Evolutionary conservation across 2,113 vertebrate species (phyloP), one percentile per base, ranked within the genome.

Genomic region (Pyxicephalus adspersus): DNA sequence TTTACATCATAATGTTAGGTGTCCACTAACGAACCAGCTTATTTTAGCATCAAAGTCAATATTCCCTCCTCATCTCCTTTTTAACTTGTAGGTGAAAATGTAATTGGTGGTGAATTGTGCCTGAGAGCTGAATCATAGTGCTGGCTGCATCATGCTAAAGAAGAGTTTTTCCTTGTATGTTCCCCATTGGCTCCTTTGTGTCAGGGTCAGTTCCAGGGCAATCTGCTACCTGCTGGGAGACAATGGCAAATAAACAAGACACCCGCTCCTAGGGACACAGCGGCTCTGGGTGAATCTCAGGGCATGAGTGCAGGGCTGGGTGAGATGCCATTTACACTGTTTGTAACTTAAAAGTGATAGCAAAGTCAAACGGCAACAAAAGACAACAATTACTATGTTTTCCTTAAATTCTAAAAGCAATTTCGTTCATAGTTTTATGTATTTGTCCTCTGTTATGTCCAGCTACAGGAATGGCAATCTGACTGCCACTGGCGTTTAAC

Each of bases 201-300:
- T 64, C 25, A 64, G 79, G 79, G 79, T 81, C 79, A 81, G 63
- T 74, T 81, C 55, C 79, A 81, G 79, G 68, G 79, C 79, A 81
- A 22, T 51, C 60, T 65, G 50, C 60, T 81, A 65, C 68, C 79
- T 74, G 79, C 79, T 74, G 79, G 68, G 79, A 81, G 60, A 81
- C 68, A 74, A 81, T 55, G 50, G 68, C 68, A 81, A 7, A 81
- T 81, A 81, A 81, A 81, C 79, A 81, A 81, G 58, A 28, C 79
- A 45, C 38, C n/a, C 18, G 16, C 79, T 81, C 79, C 57, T 17
- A 65, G 79, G 79, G 68, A 81, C 70, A 55, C 60, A 38, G 22
- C 67, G 38, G 68, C 25, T 64, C 20, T 55, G 79, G 79, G 67
- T 81, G 79, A 81, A 81, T 81, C 60, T 74, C 50, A 5, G 79